Evolutionary conservation across 2,888 invertebrate genomes (phyloP), one percentile per base, ranked within the genome.

Genomic region (Heliconius erato): DNA sequence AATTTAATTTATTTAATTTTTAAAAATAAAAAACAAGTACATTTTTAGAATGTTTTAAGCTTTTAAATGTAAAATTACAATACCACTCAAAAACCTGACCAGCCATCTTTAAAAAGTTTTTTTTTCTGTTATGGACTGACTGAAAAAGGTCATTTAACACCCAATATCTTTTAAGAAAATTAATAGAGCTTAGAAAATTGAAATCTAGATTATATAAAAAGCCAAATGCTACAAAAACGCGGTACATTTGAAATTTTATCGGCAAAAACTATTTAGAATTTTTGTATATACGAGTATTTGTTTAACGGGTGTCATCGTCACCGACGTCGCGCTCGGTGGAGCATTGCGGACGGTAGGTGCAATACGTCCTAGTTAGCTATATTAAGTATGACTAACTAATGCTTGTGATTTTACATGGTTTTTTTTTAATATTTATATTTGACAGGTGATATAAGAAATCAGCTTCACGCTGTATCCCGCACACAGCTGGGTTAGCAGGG

Each of bases 281-380:
- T 72, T 76, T 65, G 67, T 80, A 80, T 82, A 54, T 54, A 19
- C 19, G 54, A 54, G 54, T 83, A 79, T 79, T 82, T 84, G 79
- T 82, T 79, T 80, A 81, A 78, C 80, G 79, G 65, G 68, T 74
- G 69, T 67, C 82, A 79, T 68, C 77, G 68, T 32, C 76, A 79
- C 82, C 59, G 65, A 71, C 80, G 84, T 89, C 88, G 89, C 88
- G 93, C 91, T 92, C 87, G 85, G 87, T 88, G 83, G 84, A 89
- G 91, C 93, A 89, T 90, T 89, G 85, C 91, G 88, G 84, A 83
- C 80, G 80, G 87, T 92, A 94, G 92, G 94, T 94, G 84, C 81
- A 84, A 83, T 83, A 84, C 78, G 78, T 77, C 77, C 82, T 78
- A 82, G 80, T 81, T 79, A 79, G 59, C 32, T 59, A 26, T 35